phyloP scores from a whole-genome alignment of 2,888 invertebrate species.

The Marasmarcha lunaedactyla region DNA sequence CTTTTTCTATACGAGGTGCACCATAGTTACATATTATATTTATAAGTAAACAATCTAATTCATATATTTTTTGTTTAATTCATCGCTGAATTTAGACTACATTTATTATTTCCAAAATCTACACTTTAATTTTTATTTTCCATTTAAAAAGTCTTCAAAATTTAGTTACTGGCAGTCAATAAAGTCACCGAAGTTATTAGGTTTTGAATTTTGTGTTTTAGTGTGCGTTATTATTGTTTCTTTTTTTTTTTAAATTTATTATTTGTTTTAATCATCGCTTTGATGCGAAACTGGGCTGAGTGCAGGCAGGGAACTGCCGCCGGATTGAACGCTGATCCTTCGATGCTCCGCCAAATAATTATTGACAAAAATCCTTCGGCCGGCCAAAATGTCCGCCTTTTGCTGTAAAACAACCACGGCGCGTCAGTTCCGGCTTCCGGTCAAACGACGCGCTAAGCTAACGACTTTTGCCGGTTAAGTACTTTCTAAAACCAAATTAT shows the following conservation, averaged over 20 bases:
- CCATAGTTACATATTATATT: conserved; percentile 49
- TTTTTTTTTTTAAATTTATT: conserved; percentile 16
- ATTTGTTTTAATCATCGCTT: conserved; percentile 57
- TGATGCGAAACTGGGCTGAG: conserved; percentile 67
- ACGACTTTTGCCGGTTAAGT: conserved; percentile 21
- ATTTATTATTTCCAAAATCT: too few species aligned
- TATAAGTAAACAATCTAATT: conserved; percentile 23
- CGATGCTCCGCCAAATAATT: conserved; percentile 72
- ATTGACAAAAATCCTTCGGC: conserved; percentile 71
- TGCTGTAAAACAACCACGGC: conserved; percentile 60
- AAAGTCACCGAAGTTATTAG: conserved; percentile 7
- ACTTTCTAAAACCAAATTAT: conserved; percentile 41
- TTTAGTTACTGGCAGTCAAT: conserved; percentile 29
- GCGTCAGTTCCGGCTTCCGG: conserved; percentile 37
- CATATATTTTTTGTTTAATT: conserved; percentile 32
- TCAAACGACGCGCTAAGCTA: conserved; percentile 14
- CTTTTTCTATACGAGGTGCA: conserved; percentile 55
- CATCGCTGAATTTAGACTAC: conserved; percentile 1
- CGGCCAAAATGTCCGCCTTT: conserved; percentile 71
- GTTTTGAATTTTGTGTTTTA: not conserved
- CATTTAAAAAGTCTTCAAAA: conserved; percentile 18
- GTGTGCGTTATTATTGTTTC: conserved; percentile 9
- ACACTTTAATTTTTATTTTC: conserved; percentile 12
- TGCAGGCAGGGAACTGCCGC: conserved; percentile 62
- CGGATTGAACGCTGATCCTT: conserved; percentile 70